Evolutionary conservation across 2,888 invertebrate genomes (phyloP).

Genomic region (Acrobeloides nanus): DNA sequence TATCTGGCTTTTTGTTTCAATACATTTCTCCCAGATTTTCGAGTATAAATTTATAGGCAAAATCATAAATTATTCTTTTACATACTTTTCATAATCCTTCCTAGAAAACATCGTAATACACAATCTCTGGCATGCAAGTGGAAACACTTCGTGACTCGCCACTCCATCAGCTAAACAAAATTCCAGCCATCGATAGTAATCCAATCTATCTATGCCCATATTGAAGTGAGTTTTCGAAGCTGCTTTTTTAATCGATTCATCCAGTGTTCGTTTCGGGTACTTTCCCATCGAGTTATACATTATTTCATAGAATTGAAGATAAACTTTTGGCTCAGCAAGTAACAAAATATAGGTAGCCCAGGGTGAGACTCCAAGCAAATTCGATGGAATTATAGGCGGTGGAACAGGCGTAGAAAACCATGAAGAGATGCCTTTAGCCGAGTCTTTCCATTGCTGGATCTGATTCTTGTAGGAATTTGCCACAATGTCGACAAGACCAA

Average conservation of each 20-base stretch:
- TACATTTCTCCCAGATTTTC: too few relatives aligned
- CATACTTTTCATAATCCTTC: conserved; percentile 14
- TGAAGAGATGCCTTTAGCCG: conserved; percentile 34
- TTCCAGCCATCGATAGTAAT: conserved; percentile 39
- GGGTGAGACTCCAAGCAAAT: conserved; percentile 25
- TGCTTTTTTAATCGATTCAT: conserved; percentile 37
- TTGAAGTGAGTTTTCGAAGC: conserved; percentile 32
- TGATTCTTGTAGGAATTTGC: conserved; percentile 32
- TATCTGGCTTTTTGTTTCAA: too few relatives aligned
- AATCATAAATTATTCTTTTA: neutral
- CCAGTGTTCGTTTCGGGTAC: conserved; percentile 14
- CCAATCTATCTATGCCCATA: conserved; percentile 31
- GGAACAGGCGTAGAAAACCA: conserved; percentile 35
- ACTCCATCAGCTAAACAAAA: conserved; percentile 5
- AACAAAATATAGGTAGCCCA: conserved; percentile 42
- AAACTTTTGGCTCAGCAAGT: conserved; percentile 31
- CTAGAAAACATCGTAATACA: conserved; percentile 22
- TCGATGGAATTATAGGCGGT: conserved; percentile 34
- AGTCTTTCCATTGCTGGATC: conserved; percentile 27
- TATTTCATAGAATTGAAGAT: conserved; percentile 27
- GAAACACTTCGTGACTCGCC: conserved; percentile 22
- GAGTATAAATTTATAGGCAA: too few relatives aligned
- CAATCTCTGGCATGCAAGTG: conserved; percentile 41
- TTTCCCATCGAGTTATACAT: conserved; percentile 28
- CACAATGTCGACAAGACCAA: conserved; percentile 30